phyloP scores from a whole-genome alignment of 2,888 invertebrate species.

The Lathronympha strigana region DNA sequence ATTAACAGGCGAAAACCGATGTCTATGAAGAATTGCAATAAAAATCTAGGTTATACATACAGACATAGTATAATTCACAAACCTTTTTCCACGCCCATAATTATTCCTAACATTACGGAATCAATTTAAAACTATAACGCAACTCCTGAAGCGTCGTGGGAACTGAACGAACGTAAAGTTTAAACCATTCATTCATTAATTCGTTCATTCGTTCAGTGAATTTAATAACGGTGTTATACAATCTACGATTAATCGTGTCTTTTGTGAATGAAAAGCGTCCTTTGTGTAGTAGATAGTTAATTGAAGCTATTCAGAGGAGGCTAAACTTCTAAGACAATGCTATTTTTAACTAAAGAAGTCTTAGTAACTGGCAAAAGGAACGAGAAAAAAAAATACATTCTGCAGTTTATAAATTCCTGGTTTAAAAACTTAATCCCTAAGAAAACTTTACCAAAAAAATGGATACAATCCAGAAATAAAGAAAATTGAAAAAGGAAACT shows the following conservation, averaged over 20 bases:
- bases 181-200: constrained; percentile 11
- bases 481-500: too few species aligned
- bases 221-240: constrained; percentile 29
- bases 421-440: too few species aligned
- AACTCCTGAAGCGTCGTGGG: constrained; percentile 26
- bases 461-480: too few species aligned
- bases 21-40: not conserved
- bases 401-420: too few species aligned
- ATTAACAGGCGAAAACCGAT: too few species aligned
- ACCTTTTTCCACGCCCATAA: constrained; percentile 19
- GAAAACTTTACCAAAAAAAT: too few species aligned
- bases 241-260: constrained; percentile 25
- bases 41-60: not conserved
- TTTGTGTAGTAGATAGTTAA: constrained; percentile 3
- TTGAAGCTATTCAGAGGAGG: not conserved
- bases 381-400: too few species aligned
- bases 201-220: constrained; percentile 3
- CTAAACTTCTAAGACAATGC: not conserved
- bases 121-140: constrained; percentile 23
- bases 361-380: too few species aligned
- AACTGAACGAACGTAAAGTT: constrained; percentile 17
- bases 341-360: too few species aligned
- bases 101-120: constrained; percentile 28
- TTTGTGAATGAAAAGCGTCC: constrained; percentile 6
- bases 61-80: constrained; percentile 4